These are phyloP conservation scores for Epizoanthus rinbou DNA, from an alignment of 92 coral and sea anemone species.

Conservation along the genomic window DNA sequence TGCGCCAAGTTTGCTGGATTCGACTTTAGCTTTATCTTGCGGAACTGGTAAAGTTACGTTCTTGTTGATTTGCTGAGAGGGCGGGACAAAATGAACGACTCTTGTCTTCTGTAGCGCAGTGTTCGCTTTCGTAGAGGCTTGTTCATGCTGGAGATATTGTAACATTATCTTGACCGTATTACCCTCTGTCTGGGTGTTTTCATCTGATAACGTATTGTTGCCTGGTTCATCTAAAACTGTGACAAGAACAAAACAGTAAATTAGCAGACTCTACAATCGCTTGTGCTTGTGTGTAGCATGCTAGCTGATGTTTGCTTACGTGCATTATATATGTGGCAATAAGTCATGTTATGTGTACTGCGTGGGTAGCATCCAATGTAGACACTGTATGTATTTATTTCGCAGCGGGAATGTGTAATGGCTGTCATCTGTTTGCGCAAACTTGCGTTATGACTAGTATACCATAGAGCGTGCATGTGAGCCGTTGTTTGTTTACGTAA, in stretches of 20 bases:
- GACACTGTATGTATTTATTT: too few species aligned
- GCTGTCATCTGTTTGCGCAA: too few species aligned
- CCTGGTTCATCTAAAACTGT: background rate
- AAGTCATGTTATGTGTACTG: too few species aligned
- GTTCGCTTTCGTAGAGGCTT: background rate
- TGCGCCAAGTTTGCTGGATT: conserved; percentile 34
- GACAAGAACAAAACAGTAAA: background rate
- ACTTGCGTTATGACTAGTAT: too few species aligned
- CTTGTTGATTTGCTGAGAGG: background rate
- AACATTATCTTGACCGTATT: conserved; percentile 23
- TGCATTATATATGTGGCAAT: too few species aligned
- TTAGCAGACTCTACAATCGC: background rate
- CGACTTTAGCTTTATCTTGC: conserved; percentile 20
- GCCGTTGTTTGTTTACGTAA: too few species aligned
- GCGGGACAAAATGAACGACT: too few species aligned
- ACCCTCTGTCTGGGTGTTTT: background rate
- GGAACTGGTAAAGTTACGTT: conserved; percentile 42
- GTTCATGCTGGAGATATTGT: conserved; percentile 19
- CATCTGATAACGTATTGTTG: background rate
- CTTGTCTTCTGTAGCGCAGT: background rate
- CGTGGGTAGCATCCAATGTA: too few species aligned
- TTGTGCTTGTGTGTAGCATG: too few species aligned
- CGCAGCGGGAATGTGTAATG: too few species aligned
- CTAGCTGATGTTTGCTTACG: too few species aligned
- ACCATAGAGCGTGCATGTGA: too few species aligned